phyloP scores from a whole-genome alignment of 2,797 vertebrate species.

The Sebastolobus alascanus region DNA sequence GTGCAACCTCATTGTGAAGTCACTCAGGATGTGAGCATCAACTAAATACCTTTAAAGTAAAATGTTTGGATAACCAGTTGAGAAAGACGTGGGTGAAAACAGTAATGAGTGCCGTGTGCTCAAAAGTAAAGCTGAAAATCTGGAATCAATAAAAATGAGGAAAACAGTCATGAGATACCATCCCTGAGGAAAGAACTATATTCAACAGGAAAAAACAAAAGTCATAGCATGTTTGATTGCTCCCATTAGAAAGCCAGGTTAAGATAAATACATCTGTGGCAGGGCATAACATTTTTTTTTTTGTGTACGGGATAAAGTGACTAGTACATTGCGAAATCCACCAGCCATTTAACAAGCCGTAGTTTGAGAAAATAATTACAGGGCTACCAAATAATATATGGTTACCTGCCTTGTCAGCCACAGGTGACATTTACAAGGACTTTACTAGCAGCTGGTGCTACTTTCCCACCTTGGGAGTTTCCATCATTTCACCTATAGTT shows the following conservation, averaged over 20 bases:
- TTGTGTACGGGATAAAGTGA: neutral
- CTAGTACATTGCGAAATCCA: constrained; percentile 4
- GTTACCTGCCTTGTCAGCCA: neutral
- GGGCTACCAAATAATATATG: neutral
- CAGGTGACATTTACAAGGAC: constrained; percentile 41
- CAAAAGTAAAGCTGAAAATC: constrained; percentile 53
- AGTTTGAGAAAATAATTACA: constrained; percentile 31
- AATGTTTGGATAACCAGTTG: constrained; percentile 51
- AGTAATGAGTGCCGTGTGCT: constrained; percentile 43
- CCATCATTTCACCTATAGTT: neutral
- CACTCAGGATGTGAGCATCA: constrained; percentile 13
- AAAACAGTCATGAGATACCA: constrained; percentile 47
- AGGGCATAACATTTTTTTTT: constrained; percentile 17
- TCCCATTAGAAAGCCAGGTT: constrained; percentile 40
- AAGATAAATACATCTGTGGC: constrained; percentile 44
- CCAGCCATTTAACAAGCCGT: constrained; percentile 1
- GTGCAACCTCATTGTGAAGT: constrained; percentile 2
- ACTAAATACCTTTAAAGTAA: constrained; percentile 28
- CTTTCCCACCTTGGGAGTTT: neutral
- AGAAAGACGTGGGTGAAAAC: constrained; percentile 50
- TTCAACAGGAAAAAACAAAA: constrained; percentile 55
- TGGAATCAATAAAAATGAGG: constrained; percentile 65
- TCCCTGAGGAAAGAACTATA: constrained; percentile 48
- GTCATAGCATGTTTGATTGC: constrained; percentile 45
- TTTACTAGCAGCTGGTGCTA: constrained; percentile 7